Conservation (phyloP, 2,888 invertebrate species). For the Pharmacophagus antenor region DNA sequence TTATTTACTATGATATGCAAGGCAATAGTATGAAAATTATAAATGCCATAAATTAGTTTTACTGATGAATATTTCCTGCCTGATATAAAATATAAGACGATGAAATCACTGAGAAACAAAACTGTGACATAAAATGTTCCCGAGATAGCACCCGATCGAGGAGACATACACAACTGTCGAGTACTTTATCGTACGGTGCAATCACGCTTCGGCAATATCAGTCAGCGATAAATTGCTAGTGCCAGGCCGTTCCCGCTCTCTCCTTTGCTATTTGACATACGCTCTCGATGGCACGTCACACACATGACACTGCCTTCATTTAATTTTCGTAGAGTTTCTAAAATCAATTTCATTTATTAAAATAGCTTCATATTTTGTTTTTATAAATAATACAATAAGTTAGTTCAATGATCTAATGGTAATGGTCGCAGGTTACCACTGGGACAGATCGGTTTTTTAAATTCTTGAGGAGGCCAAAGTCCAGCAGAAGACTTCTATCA, state of each 20-base stretch:
- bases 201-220: slow-evolving; percentile 27
- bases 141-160: slow-evolving; percentile 18
- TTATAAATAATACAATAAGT: too few relatives aligned
- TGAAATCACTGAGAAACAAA: slow-evolving; percentile 9
- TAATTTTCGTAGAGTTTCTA: neutral
- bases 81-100: neutral
- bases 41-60: neutral
- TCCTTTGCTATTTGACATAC: slow-evolving; percentile 22
- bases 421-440: too few relatives aligned
- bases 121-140: slow-evolving; percentile 15
- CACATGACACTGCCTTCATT: neutral
- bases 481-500: too few relatives aligned
- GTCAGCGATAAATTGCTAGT: slow-evolving; percentile 23
- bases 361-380: too few relatives aligned
- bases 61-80: neutral
- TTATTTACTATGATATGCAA: too few relatives aligned
- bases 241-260: slow-evolving; percentile 15
- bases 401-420: too few relatives aligned
- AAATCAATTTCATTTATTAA: neutral
- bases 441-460: too few relatives aligned
- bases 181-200: slow-evolving; percentile 23
- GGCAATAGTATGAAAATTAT: too few relatives aligned
- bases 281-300: slow-evolving; percentile 15
- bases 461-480: too few relatives aligned
- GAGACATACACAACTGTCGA: slow-evolving; percentile 19